These are phyloP conservation scores for Apogon hyalosoma DNA, from an alignment of 2,797 vertebrate genomes.

Conservation along the genomic window DNA sequence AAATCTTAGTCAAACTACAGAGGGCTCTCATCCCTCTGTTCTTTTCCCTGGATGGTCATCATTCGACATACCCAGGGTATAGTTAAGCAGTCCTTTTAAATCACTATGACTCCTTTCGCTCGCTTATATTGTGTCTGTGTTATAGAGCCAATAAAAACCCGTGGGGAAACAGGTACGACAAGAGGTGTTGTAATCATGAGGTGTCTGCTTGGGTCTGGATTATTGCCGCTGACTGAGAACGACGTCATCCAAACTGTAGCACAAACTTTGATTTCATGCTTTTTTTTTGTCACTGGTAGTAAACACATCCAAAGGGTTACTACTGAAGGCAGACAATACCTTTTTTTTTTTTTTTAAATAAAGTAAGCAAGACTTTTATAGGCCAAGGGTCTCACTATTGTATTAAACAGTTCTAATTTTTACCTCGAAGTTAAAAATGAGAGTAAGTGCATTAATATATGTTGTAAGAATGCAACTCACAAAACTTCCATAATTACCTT, in stretches of 20 bases:
- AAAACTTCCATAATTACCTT: no score
- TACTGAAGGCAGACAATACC: no score
- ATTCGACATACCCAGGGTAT: conserved; percentile 12
- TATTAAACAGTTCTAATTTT: no score
- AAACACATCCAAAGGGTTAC: no score
- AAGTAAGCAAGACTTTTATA: no score
- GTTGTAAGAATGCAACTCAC: no score
- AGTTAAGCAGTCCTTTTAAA: conserved; percentile 33
- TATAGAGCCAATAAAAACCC: conserved; percentile 21
- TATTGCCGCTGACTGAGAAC: conserved; percentile 35
- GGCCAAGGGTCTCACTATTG: no score
- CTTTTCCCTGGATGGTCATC: conserved; percentile 43
- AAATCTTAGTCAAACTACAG: conserved; percentile 67
- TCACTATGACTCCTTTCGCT: conserved; percentile 31
- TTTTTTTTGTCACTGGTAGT: no score
- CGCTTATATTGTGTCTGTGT: conserved; percentile 11
- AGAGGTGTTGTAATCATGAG: conserved; percentile 55
- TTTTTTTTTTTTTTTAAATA: no score
- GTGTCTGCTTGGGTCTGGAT: conserved; percentile 58
- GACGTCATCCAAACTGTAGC: conserved; percentile 53
- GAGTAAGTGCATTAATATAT: no score
- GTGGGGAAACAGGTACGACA: conserved; percentile 52
- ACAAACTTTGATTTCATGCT: conserved; percentile 13
- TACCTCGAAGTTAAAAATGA: no score
- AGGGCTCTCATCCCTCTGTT: conserved; percentile 54